Evolutionary conservation across 2,888 invertebrate species (phyloP).

Genomic region (Nudaria mundana): DNA sequence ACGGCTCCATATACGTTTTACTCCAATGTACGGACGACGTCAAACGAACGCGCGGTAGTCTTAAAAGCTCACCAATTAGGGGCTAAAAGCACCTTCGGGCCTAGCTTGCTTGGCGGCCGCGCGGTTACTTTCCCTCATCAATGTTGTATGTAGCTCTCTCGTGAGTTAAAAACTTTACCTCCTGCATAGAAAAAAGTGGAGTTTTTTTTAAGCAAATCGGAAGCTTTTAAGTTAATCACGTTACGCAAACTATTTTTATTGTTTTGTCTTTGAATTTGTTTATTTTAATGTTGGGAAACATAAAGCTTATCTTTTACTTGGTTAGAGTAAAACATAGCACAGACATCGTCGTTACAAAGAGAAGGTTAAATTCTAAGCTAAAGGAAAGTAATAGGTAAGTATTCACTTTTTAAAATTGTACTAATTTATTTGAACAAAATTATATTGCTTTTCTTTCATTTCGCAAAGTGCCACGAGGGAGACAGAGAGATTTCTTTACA

Average conservation of each 20-base stretch:
- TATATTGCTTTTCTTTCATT: neutral
- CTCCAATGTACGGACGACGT: slow-evolving; percentile 54
- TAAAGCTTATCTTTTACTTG: too few species aligned
- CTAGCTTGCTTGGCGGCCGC: slow-evolving; percentile 56
- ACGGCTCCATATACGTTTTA: slow-evolving; percentile 42
- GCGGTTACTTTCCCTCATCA: slow-evolving; percentile 75
- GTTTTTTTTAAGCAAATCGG: too few species aligned
- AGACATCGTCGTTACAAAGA: too few species aligned
- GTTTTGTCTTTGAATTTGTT: too few species aligned
- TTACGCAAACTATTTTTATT: too few species aligned
- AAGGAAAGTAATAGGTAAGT: too few species aligned
- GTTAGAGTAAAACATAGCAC: too few species aligned
- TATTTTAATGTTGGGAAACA: too few species aligned
- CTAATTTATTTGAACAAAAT: too few species aligned
- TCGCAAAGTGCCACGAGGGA: neutral
- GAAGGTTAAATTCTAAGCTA: too few species aligned
- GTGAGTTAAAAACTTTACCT: slow-evolving; percentile 57
- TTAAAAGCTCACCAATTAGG: slow-evolving; percentile 82
- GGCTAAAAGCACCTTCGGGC: slow-evolving; percentile 80
- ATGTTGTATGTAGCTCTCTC: slow-evolving; percentile 75
- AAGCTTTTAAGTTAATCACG: too few species aligned
- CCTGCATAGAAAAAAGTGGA: slow-evolving; percentile 33
- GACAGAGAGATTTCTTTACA: slow-evolving; percentile 17
- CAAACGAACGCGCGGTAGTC: slow-evolving; percentile 76
- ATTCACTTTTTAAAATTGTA: too few species aligned